These are phyloP conservation scores for Unio pictorum DNA, from an alignment of 2,888 invertebrate genomes.

Conservation along the genomic window DNA sequence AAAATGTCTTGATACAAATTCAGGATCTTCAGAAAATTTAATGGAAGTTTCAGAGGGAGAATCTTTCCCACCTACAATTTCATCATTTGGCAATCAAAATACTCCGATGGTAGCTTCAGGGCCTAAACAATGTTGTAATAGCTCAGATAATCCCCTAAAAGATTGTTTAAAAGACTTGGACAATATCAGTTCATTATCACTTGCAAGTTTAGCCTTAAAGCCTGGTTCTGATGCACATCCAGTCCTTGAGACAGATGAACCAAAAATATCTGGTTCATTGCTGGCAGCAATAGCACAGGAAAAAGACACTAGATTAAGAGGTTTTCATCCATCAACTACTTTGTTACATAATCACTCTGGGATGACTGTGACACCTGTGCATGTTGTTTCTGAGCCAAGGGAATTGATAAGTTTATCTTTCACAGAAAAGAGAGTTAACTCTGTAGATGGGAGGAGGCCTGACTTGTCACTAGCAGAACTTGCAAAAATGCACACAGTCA, in stretches of 20 bases:
- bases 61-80: no score
- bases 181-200: constrained; percentile 1
- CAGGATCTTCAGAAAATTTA: no score
- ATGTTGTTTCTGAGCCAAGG: no score
- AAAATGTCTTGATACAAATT: no score
- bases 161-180: constrained; percentile 13
- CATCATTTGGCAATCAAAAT: no score
- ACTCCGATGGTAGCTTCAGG: no score
- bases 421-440: constrained; percentile 1
- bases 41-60: no score
- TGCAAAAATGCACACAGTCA: constrained; percentile 11
- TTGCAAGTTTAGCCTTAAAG: not conserved
- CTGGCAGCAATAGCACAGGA: constrained; percentile 15
- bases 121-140: not conserved
- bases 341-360: no score
- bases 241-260: not conserved
- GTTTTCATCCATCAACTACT: no score
- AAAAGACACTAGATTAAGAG: constrained; percentile 6
- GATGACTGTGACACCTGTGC: no score
- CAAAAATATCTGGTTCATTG: constrained; percentile 1
- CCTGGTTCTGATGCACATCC: not conserved
- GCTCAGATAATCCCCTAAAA: not conserved
- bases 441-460: not conserved
- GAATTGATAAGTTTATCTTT: no score
- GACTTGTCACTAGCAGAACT: constrained; percentile 26